Evolutionary conservation across 2,113 vertebrate species (phyloP).

Genomic region (Eulacestoma nigropectus): DNA sequence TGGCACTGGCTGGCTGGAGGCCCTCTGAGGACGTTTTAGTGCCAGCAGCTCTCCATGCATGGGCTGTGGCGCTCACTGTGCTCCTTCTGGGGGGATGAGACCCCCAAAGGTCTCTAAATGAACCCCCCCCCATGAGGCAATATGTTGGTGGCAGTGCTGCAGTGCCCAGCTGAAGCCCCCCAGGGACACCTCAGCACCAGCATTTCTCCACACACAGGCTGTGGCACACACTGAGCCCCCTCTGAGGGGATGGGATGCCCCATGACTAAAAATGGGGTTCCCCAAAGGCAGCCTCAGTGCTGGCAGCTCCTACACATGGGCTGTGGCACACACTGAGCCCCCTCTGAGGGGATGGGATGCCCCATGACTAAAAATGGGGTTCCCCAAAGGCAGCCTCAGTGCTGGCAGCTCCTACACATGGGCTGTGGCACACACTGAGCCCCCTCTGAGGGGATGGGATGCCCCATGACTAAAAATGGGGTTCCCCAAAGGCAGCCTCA

Average conservation of each 20-base stretch:
- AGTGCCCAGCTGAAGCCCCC: neutral
- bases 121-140: neutral
- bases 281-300: neutral
- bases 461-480: neutral
- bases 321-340: too few relatives aligned
- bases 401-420: neutral
- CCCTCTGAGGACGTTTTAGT: neutral
- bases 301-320: neutral
- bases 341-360: neutral
- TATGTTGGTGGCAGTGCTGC: neutral
- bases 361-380: neutral
- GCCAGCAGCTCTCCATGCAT: neutral
- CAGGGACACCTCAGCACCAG: neutral
- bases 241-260: neutral
- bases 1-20: neutral
- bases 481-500: neutral
- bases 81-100: neutral
- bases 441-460: neutral
- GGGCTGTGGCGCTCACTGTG: neutral
- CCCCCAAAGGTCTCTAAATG: neutral
- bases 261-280: neutral
- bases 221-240: neutral
- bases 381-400: neutral
- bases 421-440: neutral
- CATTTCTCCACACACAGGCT: neutral